phyloP scores from a whole-genome alignment of 2,797 vertebrate species.

The Schizopygopsis pylzovi region DNA sequence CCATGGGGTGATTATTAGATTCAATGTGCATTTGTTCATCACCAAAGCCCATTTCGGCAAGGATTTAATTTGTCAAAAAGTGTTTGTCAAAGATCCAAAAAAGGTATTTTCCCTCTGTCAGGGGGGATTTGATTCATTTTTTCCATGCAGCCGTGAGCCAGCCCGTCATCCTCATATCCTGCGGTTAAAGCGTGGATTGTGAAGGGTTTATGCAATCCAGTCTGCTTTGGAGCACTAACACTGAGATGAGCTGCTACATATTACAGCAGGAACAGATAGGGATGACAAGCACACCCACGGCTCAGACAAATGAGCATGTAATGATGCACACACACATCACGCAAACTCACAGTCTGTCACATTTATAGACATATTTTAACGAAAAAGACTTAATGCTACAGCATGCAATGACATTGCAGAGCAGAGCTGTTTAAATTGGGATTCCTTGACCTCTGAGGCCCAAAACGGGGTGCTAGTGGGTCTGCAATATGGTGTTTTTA shows the following conservation, averaged over 20 bases:
- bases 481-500: background rate
- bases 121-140: constrained; percentile 34
- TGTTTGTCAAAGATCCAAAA: constrained; percentile 44
- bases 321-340: background rate
- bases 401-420: background rate
- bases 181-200: constrained; percentile 37
- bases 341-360: constrained; percentile 9
- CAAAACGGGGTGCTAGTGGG: background rate
- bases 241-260: constrained; percentile 44
- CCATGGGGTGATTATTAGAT: constrained; percentile 21
- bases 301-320: constrained; percentile 17
- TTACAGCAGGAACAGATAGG: constrained; percentile 43
- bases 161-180: constrained; percentile 41
- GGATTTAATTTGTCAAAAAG: constrained; percentile 29
- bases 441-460: background rate
- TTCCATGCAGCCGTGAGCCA: constrained; percentile 29
- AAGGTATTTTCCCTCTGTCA: constrained; percentile 24
- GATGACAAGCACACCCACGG: constrained; percentile 35
- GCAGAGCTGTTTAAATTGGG: background rate
- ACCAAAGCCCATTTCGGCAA: constrained; percentile 1
- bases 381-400: constrained; percentile 3
- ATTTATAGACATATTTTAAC: constrained; percentile 7
- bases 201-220: constrained; percentile 50
- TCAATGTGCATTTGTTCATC: constrained; percentile 37
- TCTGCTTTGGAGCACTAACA: constrained; percentile 48